Evolutionary conservation across 2,888 invertebrate genomes (phyloP).

Genomic region (Diloba caeruleocephala): DNA sequence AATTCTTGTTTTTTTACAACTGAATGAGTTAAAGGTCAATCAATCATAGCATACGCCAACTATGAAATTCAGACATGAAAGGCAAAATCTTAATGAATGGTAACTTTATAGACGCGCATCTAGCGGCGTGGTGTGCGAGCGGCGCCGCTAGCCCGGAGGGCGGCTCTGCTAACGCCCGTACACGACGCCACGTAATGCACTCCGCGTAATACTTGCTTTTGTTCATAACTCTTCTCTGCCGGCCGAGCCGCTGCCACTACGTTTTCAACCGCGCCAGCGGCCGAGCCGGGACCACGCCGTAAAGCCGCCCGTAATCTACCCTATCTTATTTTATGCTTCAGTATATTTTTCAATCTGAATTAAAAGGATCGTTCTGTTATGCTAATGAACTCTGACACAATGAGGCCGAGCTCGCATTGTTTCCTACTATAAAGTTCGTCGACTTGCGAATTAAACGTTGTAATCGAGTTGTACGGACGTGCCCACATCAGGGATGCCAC

Average conservation of each 20-base stretch:
- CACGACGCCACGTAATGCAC: conserved; percentile 25
- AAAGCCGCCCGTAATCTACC: conserved; percentile 14
- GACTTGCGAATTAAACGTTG: conserved; percentile 22
- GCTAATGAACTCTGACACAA: conserved; percentile 13
- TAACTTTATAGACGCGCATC: background rate
- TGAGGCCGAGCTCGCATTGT: conserved; percentile 17
- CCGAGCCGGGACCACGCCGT: background rate
- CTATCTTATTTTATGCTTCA: conserved; percentile 15
- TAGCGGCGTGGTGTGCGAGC: background rate
- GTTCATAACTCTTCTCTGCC: conserved; percentile 25
- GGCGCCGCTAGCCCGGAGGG: conserved; percentile 3
- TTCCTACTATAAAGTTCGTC: conserved; percentile 18
- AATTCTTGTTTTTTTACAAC: conserved; percentile 1
- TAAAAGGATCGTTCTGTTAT: conserved; percentile 9
- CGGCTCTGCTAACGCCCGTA: background rate
- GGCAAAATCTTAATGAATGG: conserved; percentile 37
- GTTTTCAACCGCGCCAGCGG: background rate
- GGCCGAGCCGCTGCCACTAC: background rate
- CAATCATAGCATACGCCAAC: conserved; percentile 37
- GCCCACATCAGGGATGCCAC: conserved; percentile 18
- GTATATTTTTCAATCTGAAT: conserved; percentile 18
- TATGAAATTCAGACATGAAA: conserved; percentile 29
- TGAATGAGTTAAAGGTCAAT: conserved; percentile 15
- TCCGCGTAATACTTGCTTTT: conserved; percentile 15
- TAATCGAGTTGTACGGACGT: conserved; percentile 13